Conservation (phyloP, 2,888 invertebrate genomes). For the Ischnus inquisitorius region DNA sequence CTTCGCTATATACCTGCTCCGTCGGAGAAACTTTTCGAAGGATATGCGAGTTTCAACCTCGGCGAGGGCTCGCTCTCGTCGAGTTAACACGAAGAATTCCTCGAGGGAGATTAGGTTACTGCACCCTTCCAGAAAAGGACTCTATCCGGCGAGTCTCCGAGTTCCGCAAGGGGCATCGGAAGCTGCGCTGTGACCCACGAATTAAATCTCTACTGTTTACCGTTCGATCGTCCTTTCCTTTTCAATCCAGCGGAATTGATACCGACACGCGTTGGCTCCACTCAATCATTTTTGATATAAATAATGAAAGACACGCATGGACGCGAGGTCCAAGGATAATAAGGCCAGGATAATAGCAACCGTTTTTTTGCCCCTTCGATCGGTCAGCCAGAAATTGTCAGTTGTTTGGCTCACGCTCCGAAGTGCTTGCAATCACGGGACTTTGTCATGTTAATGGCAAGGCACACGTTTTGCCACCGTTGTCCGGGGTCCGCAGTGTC, state of each 20-base stretch:
- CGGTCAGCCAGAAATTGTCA: slow-evolving; percentile 15
- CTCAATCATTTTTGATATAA: background rate
- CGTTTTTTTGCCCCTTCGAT: background rate
- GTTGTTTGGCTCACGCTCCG: slow-evolving; percentile 22
- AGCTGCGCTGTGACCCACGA: background rate
- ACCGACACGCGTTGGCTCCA: background rate
- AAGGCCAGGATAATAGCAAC: background rate
- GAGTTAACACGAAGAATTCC: slow-evolving; percentile 63
- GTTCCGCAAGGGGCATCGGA: background rate
- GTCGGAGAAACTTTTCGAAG: slow-evolving; percentile 35
- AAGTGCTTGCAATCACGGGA: slow-evolving; percentile 63
- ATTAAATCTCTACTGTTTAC: background rate
- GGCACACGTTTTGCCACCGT: slow-evolving; percentile 13
- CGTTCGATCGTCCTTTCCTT: background rate
- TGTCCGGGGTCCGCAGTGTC: slow-evolving; percentile 15
- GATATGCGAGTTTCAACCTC: slow-evolving; percentile 24
- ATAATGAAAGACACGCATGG: background rate
- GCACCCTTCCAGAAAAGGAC: slow-evolving; percentile 39
- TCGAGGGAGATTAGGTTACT: slow-evolving; percentile 72
- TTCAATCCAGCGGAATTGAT: background rate
- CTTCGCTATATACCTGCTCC: slow-evolving; percentile 52
- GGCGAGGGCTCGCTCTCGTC: slow-evolving; percentile 1
- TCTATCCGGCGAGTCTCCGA: background rate
- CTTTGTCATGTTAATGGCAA: slow-evolving; percentile 68
- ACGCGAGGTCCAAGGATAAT: background rate